Conservation (phyloP, 2,797 vertebrate species). For the Arremon brunneinucha region DNA sequence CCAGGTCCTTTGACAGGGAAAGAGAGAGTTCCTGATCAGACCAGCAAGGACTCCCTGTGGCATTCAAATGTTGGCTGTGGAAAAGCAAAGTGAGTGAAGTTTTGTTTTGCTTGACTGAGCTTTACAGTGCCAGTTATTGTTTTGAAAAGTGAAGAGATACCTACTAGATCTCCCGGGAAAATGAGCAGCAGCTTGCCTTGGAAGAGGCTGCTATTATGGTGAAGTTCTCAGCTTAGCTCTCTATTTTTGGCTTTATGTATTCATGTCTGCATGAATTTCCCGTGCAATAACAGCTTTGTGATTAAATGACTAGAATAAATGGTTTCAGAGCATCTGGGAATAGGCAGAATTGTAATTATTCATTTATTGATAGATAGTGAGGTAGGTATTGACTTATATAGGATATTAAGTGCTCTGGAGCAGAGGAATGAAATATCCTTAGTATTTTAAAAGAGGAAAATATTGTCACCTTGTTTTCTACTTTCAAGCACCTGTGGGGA, state of each 20-base stretch:
- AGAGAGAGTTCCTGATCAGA: constrained; percentile 4
- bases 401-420: background rate
- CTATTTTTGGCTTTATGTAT: constrained; percentile 27
- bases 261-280: constrained; percentile 11
- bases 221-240: background rate
- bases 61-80: background rate
- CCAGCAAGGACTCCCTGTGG: background rate
- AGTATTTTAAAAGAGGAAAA: background rate
- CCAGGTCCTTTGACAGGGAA: background rate
- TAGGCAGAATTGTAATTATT: constrained; percentile 38
- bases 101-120: constrained; percentile 29
- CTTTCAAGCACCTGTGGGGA: background rate
- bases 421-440: background rate
- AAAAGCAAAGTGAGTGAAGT: constrained; percentile 8
- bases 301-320: constrained; percentile 41
- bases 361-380: constrained; percentile 26
- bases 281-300: constrained; percentile 15
- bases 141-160: constrained; percentile 27
- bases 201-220: background rate
- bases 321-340: background rate
- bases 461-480: background rate
- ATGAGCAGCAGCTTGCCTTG: background rate
- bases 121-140: constrained; percentile 7
- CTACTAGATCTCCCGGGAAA: constrained; percentile 39
- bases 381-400: constrained; percentile 10